Percentiles rank a stretch among this genome's conserved stretches.
phyloP scores from a whole-genome alignment of 2,113 vertebrate genomes.

The Sphaerodactylus townsendi region DNA sequence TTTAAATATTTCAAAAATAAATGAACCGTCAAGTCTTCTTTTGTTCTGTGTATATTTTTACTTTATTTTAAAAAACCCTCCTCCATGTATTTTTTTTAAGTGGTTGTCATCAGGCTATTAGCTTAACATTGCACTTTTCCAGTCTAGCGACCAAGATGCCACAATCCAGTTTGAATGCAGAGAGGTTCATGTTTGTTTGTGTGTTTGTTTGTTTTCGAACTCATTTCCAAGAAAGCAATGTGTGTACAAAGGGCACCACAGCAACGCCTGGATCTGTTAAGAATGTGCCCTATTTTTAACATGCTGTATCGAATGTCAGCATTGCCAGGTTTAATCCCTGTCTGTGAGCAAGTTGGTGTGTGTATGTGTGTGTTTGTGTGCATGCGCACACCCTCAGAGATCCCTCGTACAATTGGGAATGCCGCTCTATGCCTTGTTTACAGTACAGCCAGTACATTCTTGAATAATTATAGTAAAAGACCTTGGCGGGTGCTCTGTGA shows the following conservation, averaged over 20 bases:
- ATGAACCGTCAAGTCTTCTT: not conserved
- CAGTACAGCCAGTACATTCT: slow-evolving; percentile 48
- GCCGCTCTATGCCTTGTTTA: slow-evolving; percentile 40
- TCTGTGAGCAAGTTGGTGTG: not conserved
- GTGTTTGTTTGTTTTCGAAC: slow-evolving; percentile 24
- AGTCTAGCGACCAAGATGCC: slow-evolving; percentile 28
- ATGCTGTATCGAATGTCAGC: slow-evolving; percentile 65
- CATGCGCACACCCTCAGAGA: not conserved
- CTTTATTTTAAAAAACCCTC: not conserved
- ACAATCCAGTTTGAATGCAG: slow-evolving; percentile 43
- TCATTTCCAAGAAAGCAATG: slow-evolving; percentile 63
- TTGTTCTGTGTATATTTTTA: not conserved
- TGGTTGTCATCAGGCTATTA: too few relatives aligned
- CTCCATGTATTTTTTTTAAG: not conserved
- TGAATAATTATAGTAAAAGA: slow-evolving; percentile 48
- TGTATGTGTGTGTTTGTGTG: not conserved
- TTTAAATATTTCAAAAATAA: not conserved
- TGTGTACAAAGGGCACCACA: slow-evolving; percentile 59
- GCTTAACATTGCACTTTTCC: slow-evolving; percentile 45
- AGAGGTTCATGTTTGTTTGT: not conserved
- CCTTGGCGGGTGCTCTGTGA: slow-evolving; percentile 35
- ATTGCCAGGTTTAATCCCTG: not conserved
- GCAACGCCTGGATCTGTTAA: slow-evolving; percentile 62
- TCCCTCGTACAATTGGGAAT: slow-evolving; percentile 36
- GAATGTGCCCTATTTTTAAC: slow-evolving; percentile 75